Conservation (phyloP, 2,888 invertebrate species). For the Pandemis cinnamomeana region DNA sequence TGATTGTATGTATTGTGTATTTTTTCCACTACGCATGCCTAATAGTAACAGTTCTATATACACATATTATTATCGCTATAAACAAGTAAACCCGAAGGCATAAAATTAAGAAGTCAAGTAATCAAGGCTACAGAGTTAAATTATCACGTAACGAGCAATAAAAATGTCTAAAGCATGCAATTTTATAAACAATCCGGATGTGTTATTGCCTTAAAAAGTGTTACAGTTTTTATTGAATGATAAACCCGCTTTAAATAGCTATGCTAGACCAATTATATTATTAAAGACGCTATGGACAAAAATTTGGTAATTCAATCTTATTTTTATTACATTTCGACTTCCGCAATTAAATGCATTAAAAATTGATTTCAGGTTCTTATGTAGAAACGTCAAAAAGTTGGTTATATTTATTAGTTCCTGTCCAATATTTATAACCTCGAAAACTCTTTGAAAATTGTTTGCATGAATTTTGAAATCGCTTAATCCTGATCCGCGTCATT, state of each 20-base stretch:
- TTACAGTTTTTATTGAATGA: background rate
- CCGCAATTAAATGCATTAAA: constrained; percentile 1
- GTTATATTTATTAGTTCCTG: background rate
- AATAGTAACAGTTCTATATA: too few relatives aligned
- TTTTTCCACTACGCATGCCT: too few relatives aligned
- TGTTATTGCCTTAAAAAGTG: background rate
- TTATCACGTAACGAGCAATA: constrained; percentile 3
- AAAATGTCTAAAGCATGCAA: constrained; percentile 9
- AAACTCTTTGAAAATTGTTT: too few relatives aligned
- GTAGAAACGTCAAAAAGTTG: background rate
- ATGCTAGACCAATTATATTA: background rate
- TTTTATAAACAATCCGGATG: constrained; percentile 1
- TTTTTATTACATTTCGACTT: constrained; percentile 3
- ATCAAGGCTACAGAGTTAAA: background rate
- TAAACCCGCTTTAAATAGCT: background rate
- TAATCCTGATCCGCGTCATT: too few relatives aligned
- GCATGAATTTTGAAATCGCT: too few relatives aligned
- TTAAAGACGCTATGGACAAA: background rate
- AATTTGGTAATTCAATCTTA: constrained; percentile 3
- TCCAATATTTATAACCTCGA: background rate
- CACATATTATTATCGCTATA: background rate
- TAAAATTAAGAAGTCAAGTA: background rate
- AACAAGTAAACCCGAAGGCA: background rate
- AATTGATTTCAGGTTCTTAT: background rate
- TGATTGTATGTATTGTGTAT: too few relatives aligned